Evolutionary conservation across 2,797 vertebrate genomes (phyloP).

Genomic region (Anabacerthia variegaticeps): DNA sequence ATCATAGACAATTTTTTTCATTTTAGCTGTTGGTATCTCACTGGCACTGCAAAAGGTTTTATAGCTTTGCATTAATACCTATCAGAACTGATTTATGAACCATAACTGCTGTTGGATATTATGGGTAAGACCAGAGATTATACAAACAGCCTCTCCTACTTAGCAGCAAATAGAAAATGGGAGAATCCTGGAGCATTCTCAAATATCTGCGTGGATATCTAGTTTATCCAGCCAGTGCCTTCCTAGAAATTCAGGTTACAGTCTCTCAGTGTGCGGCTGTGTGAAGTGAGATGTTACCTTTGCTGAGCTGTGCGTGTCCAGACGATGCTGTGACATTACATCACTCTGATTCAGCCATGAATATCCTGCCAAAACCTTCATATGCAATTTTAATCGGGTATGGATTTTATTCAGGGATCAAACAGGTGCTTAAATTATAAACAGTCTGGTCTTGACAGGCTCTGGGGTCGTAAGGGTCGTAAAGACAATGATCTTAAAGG

Average conservation of each 20-base stretch:
- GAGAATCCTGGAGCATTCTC: background rate
- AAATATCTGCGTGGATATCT: background rate
- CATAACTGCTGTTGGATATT: background rate
- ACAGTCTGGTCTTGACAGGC: background rate
- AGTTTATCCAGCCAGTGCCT: background rate
- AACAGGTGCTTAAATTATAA: background rate
- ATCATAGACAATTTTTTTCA: background rate
- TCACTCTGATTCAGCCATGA: background rate
- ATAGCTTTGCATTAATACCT: background rate
- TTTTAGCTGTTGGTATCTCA: background rate
- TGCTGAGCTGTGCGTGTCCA: background rate
- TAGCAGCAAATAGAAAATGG: background rate
- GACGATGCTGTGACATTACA: background rate
- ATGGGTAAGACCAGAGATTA: background rate
- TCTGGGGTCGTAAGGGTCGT: background rate
- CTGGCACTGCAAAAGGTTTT: background rate
- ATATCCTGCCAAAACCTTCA: background rate
- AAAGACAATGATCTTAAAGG: background rate
- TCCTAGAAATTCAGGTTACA: background rate
- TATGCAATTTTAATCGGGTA: background rate
- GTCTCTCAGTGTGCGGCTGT: background rate
- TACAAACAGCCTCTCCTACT: background rate
- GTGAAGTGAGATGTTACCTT: background rate
- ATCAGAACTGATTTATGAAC: background rate
- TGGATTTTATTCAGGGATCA: background rate